Base-by-base conservation (phyloP, 2,888 invertebrate genomes). In the Anodontia alba region DNA sequence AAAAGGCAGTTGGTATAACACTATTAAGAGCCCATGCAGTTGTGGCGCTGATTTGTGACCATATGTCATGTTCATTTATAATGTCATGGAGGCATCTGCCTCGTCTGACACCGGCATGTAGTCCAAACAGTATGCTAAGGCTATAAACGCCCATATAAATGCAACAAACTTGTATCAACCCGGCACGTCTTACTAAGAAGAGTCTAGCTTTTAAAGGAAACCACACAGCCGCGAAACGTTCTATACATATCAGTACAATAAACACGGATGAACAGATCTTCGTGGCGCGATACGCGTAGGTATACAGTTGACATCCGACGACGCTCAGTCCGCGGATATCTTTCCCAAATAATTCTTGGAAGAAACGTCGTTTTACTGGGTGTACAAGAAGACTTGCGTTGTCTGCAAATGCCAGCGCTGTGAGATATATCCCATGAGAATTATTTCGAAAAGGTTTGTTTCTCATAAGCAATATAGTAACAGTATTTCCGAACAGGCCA, bases 231-330 rank as follows among this genome's bases (percentile, higher is more conserved):
- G 87, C 57, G 43, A 90, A 89, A 12, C 90, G 73, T 51, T 90
- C 89, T 5, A 87, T 66, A 51, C 84, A 76, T 31, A 90, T 83
- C 23, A 83, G 49, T 0, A 89, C 87, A 3, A 90, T 83, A n/a
- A 89, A 80, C 88, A 87, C 87, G 7, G 88, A 86, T 12, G 87
- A 87, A 31, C 81, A 77, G 38, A 88, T 86, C 68, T 89, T 90
- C 12, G 87, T 76, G 5, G 80, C 76, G 23, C 84, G 70, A 43
- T 74, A 87, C 20, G 80, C 26, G 66, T 74, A 86, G 76, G 85
- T 87, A 76, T 84, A 90, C 0, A 81, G 7, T 66, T 88, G 81
- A 57, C 90, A 90, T 1, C 88, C 87, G 7, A 73, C 46, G 0
- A 75, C 75, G 8, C 73, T 62, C 31, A 90, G 38, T n/a, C 89